These are phyloP conservation scores for Nesometra sesokonis DNA, from an alignment of 35 echinoderm and acorn worm genomes.

Conservation along the genomic window DNA sequence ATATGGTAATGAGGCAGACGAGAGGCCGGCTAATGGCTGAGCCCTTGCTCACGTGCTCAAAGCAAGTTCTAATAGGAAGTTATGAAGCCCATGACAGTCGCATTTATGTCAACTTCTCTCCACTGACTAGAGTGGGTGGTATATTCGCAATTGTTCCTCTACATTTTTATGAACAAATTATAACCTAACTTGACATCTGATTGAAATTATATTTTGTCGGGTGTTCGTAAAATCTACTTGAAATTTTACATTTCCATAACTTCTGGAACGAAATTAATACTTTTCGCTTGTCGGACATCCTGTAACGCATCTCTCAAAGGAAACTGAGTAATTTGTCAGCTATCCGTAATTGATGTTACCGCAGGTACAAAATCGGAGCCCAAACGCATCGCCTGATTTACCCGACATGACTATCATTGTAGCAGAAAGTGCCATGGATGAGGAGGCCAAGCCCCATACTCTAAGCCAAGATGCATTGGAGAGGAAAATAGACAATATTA, in stretches of 20 bases:
- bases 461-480: background rate
- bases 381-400: background rate
- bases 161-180: background rate
- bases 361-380: background rate
- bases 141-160: background rate
- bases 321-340: background rate
- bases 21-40: background rate
- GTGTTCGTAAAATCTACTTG: background rate
- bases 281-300: background rate
- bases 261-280: background rate
- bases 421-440: background rate
- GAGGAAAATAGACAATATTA: background rate
- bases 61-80: background rate
- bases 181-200: background rate
- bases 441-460: background rate
- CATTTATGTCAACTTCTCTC: background rate
- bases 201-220: background rate
- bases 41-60: background rate
- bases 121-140: background rate
- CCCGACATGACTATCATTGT: background rate
- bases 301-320: background rate
- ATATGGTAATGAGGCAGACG: slow-evolving; percentile 13
- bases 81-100: background rate
- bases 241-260: background rate
- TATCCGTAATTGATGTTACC: background rate